Base-by-base conservation (phyloP, 2,113 vertebrate genomes). In the Melanostigma gelatinosum region DNA sequence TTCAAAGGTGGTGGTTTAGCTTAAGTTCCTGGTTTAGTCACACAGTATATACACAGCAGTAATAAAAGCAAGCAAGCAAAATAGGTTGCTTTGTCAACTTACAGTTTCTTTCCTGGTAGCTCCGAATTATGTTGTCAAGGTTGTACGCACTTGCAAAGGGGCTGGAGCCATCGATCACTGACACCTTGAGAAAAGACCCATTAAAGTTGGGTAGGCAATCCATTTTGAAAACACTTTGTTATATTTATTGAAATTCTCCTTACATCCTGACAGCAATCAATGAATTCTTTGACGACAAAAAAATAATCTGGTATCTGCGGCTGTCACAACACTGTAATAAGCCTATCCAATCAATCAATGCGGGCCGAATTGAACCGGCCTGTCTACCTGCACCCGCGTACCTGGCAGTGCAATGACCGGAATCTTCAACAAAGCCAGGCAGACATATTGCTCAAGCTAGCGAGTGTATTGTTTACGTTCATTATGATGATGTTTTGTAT, bases 21-120 rank as follows among this genome's bases (percentile, higher is more conserved):
- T 15, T 40, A 16, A 34, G 29, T 6, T 18, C 16, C 15, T 4
- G 15, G 27, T 22, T 73, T 24, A 24, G 22, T 16, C 40, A 62
- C 50, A 54, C 20, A 34, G 12, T 22, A 24, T 48, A 27, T 50
- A 52, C 22, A 78, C 22, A 78, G 34, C 4, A n/a, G 29, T n/a
- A 58, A 65, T 54, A 65, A 71, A 38, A 50, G 3, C 2, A 65
- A 60, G 12, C 4, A 10, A 75, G 65, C 24, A 40, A 46, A 40
- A 57, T 10, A 36, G n/a, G 7, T 44, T 5, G 32, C 4, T 36
- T 12, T 24, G 40, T 46, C 0, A 4, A 92, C 96, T 96, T 89
- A 99, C 98, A 81, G 34, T 99, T 99, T 90, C 98, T 96, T 7
- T 96, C 92, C 90, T 95, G 93, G 75, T 99, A 99, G 4, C 94